These are phyloP conservation scores for Phacellophora camtschatica DNA, from an alignment of 30 jellyfish, hydroid and myxozoan species.

Conservation along the genomic window DNA sequence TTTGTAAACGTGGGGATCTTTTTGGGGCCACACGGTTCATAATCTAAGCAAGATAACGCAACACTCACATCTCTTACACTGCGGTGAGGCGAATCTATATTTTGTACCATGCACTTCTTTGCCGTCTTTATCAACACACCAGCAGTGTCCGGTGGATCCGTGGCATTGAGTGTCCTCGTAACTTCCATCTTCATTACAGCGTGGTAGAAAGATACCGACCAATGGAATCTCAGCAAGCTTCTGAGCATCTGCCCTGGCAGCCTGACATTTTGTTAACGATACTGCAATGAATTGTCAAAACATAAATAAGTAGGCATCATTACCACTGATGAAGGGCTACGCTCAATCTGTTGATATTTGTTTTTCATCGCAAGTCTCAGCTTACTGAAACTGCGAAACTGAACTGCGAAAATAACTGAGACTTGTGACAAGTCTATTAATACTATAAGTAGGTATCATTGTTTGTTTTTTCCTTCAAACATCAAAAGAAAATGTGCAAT, in stretches of 20 bases:
- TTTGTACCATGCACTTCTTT: slow-evolving; percentile 60
- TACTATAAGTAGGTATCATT: too few species aligned
- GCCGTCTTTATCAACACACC: slow-evolving; percentile 87
- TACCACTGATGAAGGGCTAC: too few species aligned
- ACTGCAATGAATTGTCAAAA: not conserved
- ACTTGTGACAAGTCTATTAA: too few species aligned
- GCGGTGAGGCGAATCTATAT: slow-evolving; percentile 33
- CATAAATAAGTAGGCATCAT: not conserved
- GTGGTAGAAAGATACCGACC: slow-evolving; percentile 65
- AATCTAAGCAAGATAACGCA: too few species aligned
- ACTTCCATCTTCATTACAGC: slow-evolving; percentile 67
- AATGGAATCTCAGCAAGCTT: not conserved
- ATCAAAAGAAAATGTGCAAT: too few species aligned
- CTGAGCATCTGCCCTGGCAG: not conserved
- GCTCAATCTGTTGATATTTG: too few species aligned
- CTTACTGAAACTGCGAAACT: too few species aligned
- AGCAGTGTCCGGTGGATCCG: slow-evolving; percentile 76
- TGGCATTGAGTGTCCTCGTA: slow-evolving; percentile 68
- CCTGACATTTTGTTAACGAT: slow-evolving; percentile 29
- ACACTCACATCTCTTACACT: slow-evolving; percentile 53
- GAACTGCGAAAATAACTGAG: too few species aligned
- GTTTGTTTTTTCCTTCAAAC: too few species aligned
- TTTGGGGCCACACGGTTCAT: too few species aligned
- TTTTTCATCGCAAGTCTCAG: too few species aligned
- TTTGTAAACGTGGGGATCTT: too few species aligned